phyloP scores from a whole-genome alignment of 2,888 invertebrate species.

The Unio pictorum region DNA sequence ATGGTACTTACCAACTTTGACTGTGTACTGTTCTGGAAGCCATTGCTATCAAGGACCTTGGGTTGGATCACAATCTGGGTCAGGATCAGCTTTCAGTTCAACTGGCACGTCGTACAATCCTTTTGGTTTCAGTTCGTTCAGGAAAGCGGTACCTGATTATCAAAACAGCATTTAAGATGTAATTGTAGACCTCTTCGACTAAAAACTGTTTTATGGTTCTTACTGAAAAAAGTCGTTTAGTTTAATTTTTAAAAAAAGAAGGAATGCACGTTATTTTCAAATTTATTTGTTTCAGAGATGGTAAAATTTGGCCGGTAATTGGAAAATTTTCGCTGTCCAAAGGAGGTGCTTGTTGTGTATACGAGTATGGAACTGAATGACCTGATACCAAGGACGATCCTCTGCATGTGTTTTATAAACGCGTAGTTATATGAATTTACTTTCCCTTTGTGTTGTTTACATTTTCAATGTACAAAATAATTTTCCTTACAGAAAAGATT shows the following conservation, averaged over 20 bases:
- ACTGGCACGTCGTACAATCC: constrained; percentile 48
- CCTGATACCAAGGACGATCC: background rate
- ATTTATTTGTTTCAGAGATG: no score
- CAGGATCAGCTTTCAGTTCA: constrained; percentile 53
- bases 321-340: no score
- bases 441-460: no score
- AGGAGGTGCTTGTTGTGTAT: no score
- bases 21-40: constrained; percentile 61
- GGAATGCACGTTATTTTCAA: no score
- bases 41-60: constrained; percentile 61
- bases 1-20: constrained; percentile 48
- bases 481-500: background rate
- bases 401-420: no score
- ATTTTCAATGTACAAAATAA: background rate
- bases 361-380: background rate
- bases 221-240: no score
- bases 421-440: no score
- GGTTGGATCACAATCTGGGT: constrained; percentile 62
- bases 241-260: no score
- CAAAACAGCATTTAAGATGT: background rate
- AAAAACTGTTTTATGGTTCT: no score
- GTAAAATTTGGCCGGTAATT: no score
- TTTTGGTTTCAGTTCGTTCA: constrained; percentile 48
- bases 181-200: no score
- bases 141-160: constrained; percentile 30